Base-by-base conservation (phyloP, 2,888 invertebrate genomes). In the Tachina lurida region DNA sequence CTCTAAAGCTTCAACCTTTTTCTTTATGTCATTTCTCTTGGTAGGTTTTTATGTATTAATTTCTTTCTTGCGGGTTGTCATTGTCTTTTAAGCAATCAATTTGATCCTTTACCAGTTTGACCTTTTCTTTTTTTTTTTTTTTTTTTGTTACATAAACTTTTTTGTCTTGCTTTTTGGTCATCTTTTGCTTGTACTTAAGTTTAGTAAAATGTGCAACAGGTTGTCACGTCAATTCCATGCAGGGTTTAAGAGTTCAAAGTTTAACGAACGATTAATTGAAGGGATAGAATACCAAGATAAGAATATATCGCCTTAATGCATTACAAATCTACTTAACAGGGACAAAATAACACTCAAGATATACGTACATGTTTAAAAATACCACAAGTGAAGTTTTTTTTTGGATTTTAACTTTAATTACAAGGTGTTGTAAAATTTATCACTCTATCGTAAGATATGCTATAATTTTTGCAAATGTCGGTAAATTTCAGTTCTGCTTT, bases 31-130 rank as follows among this genome's bases (percentile, higher is more conserved):
- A 22, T 60, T 67, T 63, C 41, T 17, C 47, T 54, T 31, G 31
- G 31, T 31, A 7, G 7, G 43, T 47, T 39, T 56, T 54, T 49
- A 52, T 31, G 7, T 31, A 31, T 31, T 31, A 5, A 31, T 17
- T 47, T 10, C 12, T 65, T 45, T 67, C 22, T 45, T 45, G n/a
- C 31, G 31, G 31, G 7, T n/a, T 49, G 52, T 41, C 31, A 41
- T 19, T 67, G 54, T 49, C 62, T 76, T 76, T 71, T 47, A 67
- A 56, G 80, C 76, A 81, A 81, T 77, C 77, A 73, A 67, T 80
- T 70, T 76, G 22, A 67, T 71, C 58, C 49, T 67, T 84, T 31
- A 31, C 5, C 31, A 31, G 7, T 31, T 73, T 70, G 65, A 54
- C 60, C 13, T 68, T n/a, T n/a, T 68, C 62, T 63, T 58, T 47